A percentile compares a stretch with the other conserved stretches of the same genome.
phyloP scores from a whole-genome alignment of 2,888 invertebrate genomes.

The Leptopterna dolabrata region DNA sequence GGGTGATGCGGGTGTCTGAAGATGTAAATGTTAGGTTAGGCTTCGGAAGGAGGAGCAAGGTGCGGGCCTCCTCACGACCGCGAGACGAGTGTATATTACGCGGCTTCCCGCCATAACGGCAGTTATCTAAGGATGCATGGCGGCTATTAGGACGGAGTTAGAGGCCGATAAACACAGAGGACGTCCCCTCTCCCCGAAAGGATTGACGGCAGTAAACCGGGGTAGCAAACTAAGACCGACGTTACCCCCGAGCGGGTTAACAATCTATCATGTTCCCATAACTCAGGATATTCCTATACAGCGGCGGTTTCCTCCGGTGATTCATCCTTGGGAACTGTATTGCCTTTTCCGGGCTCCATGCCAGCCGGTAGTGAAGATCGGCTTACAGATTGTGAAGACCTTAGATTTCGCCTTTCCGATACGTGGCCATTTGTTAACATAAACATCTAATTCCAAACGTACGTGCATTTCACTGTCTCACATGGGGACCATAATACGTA shows the following conservation, averaged over 20 bases:
- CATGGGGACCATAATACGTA: no score
- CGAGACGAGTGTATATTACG: conserved; percentile 8
- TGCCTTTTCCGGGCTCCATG: not conserved
- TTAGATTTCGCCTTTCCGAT: not conserved
- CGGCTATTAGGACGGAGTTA: conserved; percentile 19
- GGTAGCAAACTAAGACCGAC: conserved; percentile 1
- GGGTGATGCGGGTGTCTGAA: not conserved
- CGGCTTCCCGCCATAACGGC: not conserved
- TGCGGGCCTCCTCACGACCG: not conserved
- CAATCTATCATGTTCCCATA: conserved; percentile 16
- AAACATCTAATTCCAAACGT: no score
- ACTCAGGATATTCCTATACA: conserved; percentile 1
- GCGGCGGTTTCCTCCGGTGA: not conserved
- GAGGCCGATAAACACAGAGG: conserved; percentile 23
- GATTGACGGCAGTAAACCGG: conserved; percentile 27
- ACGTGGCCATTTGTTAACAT: no score
- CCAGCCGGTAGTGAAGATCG: not conserved
- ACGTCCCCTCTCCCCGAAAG: not conserved
- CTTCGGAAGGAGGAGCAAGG: not conserved
- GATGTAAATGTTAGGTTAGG: conserved; percentile 19
- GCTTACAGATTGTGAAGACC: not conserved
- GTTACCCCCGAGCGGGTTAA: not conserved
- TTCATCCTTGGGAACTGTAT: not conserved
- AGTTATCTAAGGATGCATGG: conserved; percentile 29
- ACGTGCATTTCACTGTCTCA: no score